These are phyloP conservation scores for Elegia similella DNA, from an alignment of 2,888 invertebrate genomes.

Conservation along the genomic window DNA sequence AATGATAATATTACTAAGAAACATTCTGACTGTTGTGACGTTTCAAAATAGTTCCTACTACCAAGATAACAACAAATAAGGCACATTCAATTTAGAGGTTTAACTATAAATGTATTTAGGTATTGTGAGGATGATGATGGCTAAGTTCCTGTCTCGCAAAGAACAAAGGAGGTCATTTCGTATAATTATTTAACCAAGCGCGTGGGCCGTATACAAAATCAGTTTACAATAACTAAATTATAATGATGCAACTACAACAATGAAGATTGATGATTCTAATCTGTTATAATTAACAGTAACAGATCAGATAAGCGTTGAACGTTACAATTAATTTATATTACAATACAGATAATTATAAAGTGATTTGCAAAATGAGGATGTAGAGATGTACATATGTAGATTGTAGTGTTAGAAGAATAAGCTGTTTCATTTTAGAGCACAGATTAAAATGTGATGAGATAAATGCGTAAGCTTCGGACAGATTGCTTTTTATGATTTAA, in stretches of 20 bases:
- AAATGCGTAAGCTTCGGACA: too few species aligned
- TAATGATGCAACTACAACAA: constrained; percentile 8
- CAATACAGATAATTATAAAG: constrained; percentile 3
- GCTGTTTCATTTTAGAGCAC: not conserved
- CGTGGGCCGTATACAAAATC: constrained; percentile 6
- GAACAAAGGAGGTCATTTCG: constrained; percentile 5
- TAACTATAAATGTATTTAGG: not conserved
- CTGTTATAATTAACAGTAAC: constrained; percentile 17
- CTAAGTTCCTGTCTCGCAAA: not conserved
- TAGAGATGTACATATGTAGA: too few species aligned
- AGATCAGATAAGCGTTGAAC: constrained; percentile 16
- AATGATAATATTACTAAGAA: too few species aligned
- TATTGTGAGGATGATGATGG: not conserved
- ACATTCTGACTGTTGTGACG: too few species aligned
- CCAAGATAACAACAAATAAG: too few species aligned
- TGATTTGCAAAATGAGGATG: not conserved
- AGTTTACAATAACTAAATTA: constrained; percentile 12
- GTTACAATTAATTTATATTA: constrained; percentile 9
- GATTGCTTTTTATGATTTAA: too few species aligned
- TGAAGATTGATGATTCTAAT: constrained; percentile 17
- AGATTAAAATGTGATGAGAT: too few species aligned
- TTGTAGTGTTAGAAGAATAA: not conserved
- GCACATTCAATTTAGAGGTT: too few species aligned
- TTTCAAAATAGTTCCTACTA: too few species aligned
- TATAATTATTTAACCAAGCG: constrained; percentile 2